Conservation (phyloP, 1,140 invertebrate species). For the Cepaea nemoralis region DNA sequence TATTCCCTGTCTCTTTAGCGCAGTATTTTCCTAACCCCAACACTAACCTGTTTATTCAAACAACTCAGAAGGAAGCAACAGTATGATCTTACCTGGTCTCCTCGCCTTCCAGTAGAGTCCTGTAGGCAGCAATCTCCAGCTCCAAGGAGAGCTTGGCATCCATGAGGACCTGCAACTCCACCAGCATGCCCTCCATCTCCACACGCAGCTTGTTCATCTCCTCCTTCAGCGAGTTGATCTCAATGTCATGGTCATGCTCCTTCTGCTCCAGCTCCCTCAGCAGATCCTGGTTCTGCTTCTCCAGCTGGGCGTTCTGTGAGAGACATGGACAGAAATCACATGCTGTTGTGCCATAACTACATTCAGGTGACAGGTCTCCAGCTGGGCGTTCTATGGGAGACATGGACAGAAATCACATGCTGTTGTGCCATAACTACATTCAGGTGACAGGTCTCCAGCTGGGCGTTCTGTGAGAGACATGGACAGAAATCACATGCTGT, state of each 20-base stretch:
- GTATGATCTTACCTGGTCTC: slow-evolving; percentile 66
- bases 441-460: too few relatives aligned
- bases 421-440: too few relatives aligned
- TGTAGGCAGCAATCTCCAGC: slow-evolving; percentile 70
- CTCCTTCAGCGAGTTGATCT: slow-evolving; percentile 50
- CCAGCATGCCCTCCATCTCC: slow-evolving; percentile 70
- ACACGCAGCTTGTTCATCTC: slow-evolving; percentile 68
- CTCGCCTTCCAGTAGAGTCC: slow-evolving; percentile 69
- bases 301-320: slow-evolving; percentile 72
- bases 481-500: too few relatives aligned
- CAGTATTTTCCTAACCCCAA: too few relatives aligned
- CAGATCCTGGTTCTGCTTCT: slow-evolving; percentile 72
- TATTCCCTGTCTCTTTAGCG: too few relatives aligned
- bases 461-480: slow-evolving; percentile 72
- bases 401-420: too few relatives aligned
- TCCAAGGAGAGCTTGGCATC: slow-evolving; percentile 72
- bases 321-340: too few relatives aligned
- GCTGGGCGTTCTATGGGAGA: slow-evolving; percentile 72
- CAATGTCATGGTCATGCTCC: slow-evolving; percentile 65
- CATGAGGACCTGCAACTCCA: slow-evolving; percentile 71
- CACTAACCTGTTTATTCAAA: too few relatives aligned
- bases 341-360: too few relatives aligned
- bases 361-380: too few relatives aligned
- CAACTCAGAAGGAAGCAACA: too few relatives aligned
- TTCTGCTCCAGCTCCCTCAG: slow-evolving; percentile 72